A percentile compares a stretch with the other conserved stretches of the same genome.
Evolutionary conservation across 35 echinoderm and acorn worm species (phyloP).

Genomic region (Holothuria glaberrima): DNA sequence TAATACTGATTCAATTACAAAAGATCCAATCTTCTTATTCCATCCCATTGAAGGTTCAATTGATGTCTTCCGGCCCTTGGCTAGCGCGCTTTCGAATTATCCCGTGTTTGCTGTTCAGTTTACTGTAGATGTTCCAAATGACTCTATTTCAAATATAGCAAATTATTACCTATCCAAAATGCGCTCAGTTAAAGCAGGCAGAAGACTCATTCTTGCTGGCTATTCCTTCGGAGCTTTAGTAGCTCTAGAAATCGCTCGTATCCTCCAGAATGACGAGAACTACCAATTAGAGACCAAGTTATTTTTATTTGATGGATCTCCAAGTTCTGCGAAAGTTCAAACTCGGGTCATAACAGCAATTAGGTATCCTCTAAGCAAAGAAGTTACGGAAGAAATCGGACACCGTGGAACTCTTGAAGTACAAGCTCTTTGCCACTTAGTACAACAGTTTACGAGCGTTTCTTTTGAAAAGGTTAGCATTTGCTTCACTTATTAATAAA

Average conservation of each 20-base stretch:
- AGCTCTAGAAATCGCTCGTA: constrained; percentile 67
- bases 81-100: constrained; percentile 15
- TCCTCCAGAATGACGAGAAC: constrained; percentile 21
- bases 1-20: not conserved
- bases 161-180: constrained; percentile 58
- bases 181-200: constrained; percentile 18
- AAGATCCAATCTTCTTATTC: constrained; percentile 62
- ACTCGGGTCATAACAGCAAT: constrained; percentile 55
- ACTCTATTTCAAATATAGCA: constrained; percentile 60
- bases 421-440: constrained; percentile 51
- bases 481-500: too few species aligned
- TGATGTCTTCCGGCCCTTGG: constrained; percentile 52
- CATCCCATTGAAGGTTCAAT: constrained; percentile 85
- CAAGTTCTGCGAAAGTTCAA: constrained; percentile 50
- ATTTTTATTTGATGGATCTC: constrained; percentile 73
- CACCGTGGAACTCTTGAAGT: constrained; percentile 30
- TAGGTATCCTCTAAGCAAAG: constrained; percentile 36
- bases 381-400: constrained; percentile 35
- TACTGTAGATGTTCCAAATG: constrained; percentile 52
- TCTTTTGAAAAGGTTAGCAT: too few species aligned
- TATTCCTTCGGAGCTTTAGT: constrained; percentile 78
- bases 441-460: too few species aligned
- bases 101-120: constrained; percentile 74
- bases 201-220: too few species aligned
- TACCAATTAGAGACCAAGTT: constrained; percentile 8